Conservation (phyloP, 1,140 invertebrate species). For the Lepeophtheirus salmonis region DNA sequence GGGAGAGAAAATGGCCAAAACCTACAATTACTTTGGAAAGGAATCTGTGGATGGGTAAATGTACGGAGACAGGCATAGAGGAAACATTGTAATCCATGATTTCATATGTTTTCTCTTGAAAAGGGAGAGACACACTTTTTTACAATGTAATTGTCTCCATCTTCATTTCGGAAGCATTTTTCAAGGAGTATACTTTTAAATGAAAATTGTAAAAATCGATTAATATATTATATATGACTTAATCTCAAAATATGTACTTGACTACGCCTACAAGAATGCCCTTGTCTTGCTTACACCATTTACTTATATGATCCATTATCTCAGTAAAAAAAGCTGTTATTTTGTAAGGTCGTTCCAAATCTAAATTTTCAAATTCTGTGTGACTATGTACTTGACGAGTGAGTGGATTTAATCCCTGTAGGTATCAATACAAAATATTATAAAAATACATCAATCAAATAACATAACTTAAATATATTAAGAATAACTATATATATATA, state of each 20-base stretch:
- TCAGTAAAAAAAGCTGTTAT: constrained; percentile 32
- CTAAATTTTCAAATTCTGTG: constrained; percentile 83
- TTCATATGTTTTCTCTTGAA: constrained; percentile 20
- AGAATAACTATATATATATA: not conserved
- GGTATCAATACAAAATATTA: not conserved
- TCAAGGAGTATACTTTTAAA: not conserved
- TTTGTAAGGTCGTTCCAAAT: constrained; percentile 97
- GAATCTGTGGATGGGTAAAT: constrained; percentile 67
- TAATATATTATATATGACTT: not conserved
- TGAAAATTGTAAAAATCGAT: not conserved
- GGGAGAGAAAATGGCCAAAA: not conserved
- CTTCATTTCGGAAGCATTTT: not conserved
- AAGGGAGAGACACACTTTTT: not conserved
- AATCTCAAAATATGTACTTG: not conserved
- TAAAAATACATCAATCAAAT: too few relatives aligned
- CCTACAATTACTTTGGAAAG: constrained; percentile 46
- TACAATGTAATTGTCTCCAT: not conserved
- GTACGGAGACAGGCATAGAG: constrained; percentile 65
- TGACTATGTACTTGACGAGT: constrained; percentile 77
- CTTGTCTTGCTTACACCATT: constrained; percentile 10
- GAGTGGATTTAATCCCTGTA: constrained; percentile 55
- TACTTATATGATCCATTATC: not conserved
- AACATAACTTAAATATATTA: too few relatives aligned
- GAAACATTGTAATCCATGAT: constrained; percentile 69
- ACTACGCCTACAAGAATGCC: not conserved